Evolutionary conservation across 2,888 invertebrate genomes (phyloP).

Genomic region (Epinotia nisella): DNA sequence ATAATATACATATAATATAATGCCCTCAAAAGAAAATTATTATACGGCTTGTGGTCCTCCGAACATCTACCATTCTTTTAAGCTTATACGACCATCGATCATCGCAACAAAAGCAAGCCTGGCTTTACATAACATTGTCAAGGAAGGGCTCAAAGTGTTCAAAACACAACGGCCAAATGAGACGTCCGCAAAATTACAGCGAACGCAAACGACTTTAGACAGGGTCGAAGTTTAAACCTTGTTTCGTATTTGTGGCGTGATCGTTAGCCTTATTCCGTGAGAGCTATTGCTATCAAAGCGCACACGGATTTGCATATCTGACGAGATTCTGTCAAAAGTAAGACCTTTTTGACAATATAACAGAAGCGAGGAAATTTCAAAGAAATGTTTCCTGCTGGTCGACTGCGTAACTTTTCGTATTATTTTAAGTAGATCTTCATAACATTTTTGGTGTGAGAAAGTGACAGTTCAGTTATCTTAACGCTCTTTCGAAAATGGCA

Average conservation of each 20-base stretch:
- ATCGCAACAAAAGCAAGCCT: conserved; percentile 13
- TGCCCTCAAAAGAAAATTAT: too few species aligned
- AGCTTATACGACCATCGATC: conserved; percentile 19
- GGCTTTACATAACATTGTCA: conserved; percentile 22
- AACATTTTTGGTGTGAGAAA: too few species aligned
- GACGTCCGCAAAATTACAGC: conserved; percentile 38
- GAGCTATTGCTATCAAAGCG: conserved; percentile 9
- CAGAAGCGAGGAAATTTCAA: neutral
- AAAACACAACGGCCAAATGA: conserved; percentile 33
- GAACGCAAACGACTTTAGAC: conserved; percentile 37
- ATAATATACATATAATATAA: too few species aligned
- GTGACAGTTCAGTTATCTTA: too few species aligned
- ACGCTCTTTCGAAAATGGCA: too few species aligned
- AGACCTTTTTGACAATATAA: neutral
- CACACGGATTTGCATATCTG: neutral
- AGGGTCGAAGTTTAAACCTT: conserved; percentile 37
- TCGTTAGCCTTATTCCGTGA: conserved; percentile 30
- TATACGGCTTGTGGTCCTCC: neutral
- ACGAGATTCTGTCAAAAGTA: neutral
- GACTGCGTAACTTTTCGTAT: too few species aligned
- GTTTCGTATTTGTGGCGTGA: conserved; percentile 24
- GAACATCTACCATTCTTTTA: neutral
- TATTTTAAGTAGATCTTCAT: too few species aligned
- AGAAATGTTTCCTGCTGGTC: too few species aligned
- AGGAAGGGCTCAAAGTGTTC: conserved; percentile 31